Base-by-base conservation (phyloP, 1,140 invertebrate genomes). In the Pissodes strobi region DNA sequence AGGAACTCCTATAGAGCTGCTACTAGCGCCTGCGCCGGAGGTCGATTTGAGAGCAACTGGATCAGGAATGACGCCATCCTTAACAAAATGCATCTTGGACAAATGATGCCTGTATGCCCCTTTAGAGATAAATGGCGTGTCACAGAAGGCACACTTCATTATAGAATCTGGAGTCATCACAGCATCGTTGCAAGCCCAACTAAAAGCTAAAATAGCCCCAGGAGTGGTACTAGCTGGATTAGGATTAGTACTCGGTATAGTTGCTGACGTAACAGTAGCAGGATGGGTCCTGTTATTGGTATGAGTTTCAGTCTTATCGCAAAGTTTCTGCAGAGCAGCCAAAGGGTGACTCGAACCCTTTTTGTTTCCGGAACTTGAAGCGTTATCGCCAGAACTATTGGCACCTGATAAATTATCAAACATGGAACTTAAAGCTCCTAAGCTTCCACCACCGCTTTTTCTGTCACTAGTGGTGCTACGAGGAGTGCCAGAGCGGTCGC, bases 61-160 rank as follows among this genome's bases (percentile, higher is more conserved):
- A 71, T 89, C 90, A 2, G 88, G 89, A 65, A 89, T 86, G 15
- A 90, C 88, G 9, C 90, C 91, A 70, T 97, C 94, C 77, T 97
- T 97, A 21, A 97, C 92, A 73, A 97, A 94, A 80, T 98, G 95
- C 88, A 96, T 95, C 76, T 97, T 96, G 49, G 94, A 95, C 59
- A 98, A 80, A 74, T 98, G 95, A 79, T 97, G 95, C 69, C 95
- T 87, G 79, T 97, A 98, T 1, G 95, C 94, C 23, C 95, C 95
- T 80, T 97, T 97, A 1, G 95, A 97, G 53, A 95, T 93, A 77
- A 98, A 97, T 8, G 93, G 92, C 13, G 94, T 95, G 79, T 97
- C 95, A 82, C 95, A 98, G 71, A 96, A 93, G 15, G 94, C 92
- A 81, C 95, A 97, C 78, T 97, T 96, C 87, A 96, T 94, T 37